phyloP scores from a whole-genome alignment of 2,113 vertebrate species.

The Poecilia latipinna region DNA sequence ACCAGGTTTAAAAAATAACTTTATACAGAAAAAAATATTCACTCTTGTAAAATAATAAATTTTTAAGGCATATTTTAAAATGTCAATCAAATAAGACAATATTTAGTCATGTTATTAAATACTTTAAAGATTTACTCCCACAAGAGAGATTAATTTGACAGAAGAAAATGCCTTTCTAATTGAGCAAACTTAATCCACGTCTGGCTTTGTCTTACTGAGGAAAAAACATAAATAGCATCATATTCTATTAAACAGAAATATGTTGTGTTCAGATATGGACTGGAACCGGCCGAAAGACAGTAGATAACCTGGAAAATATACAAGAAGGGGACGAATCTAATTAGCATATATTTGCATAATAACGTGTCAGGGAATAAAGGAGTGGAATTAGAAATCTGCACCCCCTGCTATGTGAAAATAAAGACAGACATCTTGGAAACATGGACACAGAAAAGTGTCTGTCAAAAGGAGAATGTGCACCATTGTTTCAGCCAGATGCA shows the following conservation, averaged over 20 bases:
- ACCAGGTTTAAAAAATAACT: too few species aligned
- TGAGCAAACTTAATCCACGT: background rate
- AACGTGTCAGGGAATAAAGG: background rate
- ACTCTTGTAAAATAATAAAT: too few species aligned
- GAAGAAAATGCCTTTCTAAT: background rate
- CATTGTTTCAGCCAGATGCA: constrained; percentile 6
- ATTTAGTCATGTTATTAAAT: too few species aligned
- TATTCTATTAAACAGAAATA: background rate
- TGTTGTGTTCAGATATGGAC: background rate
- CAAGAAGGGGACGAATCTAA: background rate
- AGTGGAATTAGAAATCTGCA: background rate
- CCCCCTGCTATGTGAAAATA: background rate
- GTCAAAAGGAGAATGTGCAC: background rate
- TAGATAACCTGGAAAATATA: background rate
- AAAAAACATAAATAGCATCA: background rate
- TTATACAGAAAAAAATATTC: too few species aligned
- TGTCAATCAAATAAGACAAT: too few species aligned
- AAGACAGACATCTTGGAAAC: background rate
- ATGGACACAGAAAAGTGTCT: background rate
- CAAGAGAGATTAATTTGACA: too few species aligned
- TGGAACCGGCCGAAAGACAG: background rate
- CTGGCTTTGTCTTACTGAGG: background rate
- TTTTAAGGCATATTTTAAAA: too few species aligned
- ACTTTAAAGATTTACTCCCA: too few species aligned
- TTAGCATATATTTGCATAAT: constrained; percentile 10